Base-by-base conservation (phyloP, 1,140 invertebrate genomes). In the Macrobrachium rosenbergii region DNA sequence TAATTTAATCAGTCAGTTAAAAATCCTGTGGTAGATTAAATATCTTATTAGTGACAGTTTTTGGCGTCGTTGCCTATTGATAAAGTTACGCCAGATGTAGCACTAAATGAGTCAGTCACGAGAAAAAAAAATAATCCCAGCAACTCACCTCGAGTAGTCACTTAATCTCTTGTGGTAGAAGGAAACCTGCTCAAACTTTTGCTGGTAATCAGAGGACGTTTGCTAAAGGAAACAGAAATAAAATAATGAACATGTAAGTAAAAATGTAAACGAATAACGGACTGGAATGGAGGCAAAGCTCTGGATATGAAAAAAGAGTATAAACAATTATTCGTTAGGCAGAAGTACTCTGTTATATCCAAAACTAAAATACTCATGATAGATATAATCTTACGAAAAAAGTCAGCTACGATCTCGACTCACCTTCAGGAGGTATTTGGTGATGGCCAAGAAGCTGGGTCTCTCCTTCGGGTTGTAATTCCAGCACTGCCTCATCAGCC, bases 401-500 rank as follows among this genome's bases (percentile, higher is more conserved):
- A 37, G 1, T 37, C 3, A 37, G 28, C 3, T 37, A 37, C 28
- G 3, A 37, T 67, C 64, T 67, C 64, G 5, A 17, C 28, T 37
- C 28, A 87, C 84, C 84, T 75, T 87, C 8, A 88, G 80, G 0
- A 90, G 67, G 19, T 23, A 81, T 52, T 87, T 82, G 45, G 72
- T 83, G 23, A 90, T 73, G 45, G 85, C 87, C 11, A 90, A 62
- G 64, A 90, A 89, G 19, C 79, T 59, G 11, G 89, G 89, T 23
- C 89, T 59, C 52, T 83, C 21, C 28, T 63, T 73, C 23, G 87
- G 77, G n/a, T 82, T 52, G 64, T 82, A 83, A 0, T 80, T 59
- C 89, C 89, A 90, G 52, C 89, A 90, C 5, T 76, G 62, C 60
- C 78, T 80, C 89, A 90, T 90, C 16, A 90, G 64, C 16, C 83